These are phyloP conservation scores for Cheirogaleus major DNA, from an alignment of 2,797 vertebrate species.

Conservation along the genomic window DNA sequence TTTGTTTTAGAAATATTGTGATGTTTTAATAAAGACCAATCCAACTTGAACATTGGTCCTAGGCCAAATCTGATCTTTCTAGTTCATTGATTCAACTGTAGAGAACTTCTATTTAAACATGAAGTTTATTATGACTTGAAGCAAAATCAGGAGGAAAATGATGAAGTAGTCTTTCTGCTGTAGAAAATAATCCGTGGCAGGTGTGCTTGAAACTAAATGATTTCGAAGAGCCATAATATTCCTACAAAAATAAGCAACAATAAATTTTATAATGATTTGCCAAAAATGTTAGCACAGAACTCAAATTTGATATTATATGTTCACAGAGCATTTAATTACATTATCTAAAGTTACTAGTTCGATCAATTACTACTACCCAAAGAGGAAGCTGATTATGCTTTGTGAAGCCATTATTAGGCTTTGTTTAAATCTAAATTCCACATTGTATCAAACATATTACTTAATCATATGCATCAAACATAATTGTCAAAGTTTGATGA, in stretches of 20 bases:
- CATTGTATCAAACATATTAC: background rate
- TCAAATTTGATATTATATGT: constrained; percentile 25
- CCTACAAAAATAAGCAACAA: constrained; percentile 86
- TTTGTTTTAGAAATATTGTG: constrained; percentile 81
- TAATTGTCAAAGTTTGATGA: background rate
- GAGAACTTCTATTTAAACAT: constrained; percentile 92
- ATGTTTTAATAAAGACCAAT: constrained; percentile 81
- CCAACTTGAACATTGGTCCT: constrained; percentile 83
- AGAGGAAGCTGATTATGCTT: background rate
- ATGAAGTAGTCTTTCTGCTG: constrained; percentile 95
- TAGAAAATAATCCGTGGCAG: constrained; percentile 90
- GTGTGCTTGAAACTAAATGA: constrained; percentile 86
- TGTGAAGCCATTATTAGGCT: background rate
- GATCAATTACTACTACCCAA: background rate
- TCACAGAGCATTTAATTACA: background rate
- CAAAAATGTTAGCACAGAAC: constrained; percentile 44
- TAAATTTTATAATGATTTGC: constrained; percentile 48
- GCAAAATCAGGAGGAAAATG: constrained; percentile 93
- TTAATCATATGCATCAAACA: background rate
- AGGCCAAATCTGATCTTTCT: constrained; percentile 77
- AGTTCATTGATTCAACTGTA: constrained; percentile 81
- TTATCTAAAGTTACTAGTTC: constrained; percentile 11
- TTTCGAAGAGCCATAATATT: constrained; percentile 92
- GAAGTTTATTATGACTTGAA: constrained; percentile 96
- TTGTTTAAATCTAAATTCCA: background rate